Evolutionary conservation across 2,797 vertebrate species (phyloP).

Genomic region (Cephalopachus bancanus): DNA sequence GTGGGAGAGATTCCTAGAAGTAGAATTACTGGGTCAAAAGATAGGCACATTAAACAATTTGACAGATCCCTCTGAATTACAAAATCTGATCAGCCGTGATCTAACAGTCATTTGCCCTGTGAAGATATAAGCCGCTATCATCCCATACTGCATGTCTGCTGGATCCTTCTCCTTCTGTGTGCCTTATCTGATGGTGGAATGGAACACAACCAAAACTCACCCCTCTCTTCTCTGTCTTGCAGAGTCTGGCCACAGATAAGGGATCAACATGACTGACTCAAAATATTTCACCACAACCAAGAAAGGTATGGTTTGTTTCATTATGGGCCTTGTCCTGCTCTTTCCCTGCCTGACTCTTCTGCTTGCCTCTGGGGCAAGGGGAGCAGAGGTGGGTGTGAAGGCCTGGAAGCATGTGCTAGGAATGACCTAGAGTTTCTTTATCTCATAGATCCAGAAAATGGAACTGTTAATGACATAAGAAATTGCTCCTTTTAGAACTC

Average conservation of each 20-base stretch:
- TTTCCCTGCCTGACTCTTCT: background rate
- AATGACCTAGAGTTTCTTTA: background rate
- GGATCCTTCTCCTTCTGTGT: background rate
- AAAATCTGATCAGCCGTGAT: background rate
- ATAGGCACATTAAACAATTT: background rate
- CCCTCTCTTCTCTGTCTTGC: constrained; percentile 71
- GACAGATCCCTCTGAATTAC: background rate
- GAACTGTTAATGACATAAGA: background rate
- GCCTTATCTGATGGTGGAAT: background rate
- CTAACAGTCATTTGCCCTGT: background rate
- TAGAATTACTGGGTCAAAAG: no score
- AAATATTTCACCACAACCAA: constrained; percentile 99
- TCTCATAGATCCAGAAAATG: background rate
- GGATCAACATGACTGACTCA: constrained; percentile 98
- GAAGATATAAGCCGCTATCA: constrained; percentile 38
- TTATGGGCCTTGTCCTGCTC: background rate
- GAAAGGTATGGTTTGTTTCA: constrained; percentile 93
- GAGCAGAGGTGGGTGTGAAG: background rate
- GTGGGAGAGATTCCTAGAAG: constrained; percentile 40
- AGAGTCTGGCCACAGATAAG: constrained; percentile 89
- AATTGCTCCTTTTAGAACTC: constrained; percentile 22
- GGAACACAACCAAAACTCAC: background rate
- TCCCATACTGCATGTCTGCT: background rate
- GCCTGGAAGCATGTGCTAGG: background rate
- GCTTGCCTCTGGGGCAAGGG: background rate